Conservation (phyloP, 2,888 invertebrate species). For the Hybos culiciformis region DNA sequence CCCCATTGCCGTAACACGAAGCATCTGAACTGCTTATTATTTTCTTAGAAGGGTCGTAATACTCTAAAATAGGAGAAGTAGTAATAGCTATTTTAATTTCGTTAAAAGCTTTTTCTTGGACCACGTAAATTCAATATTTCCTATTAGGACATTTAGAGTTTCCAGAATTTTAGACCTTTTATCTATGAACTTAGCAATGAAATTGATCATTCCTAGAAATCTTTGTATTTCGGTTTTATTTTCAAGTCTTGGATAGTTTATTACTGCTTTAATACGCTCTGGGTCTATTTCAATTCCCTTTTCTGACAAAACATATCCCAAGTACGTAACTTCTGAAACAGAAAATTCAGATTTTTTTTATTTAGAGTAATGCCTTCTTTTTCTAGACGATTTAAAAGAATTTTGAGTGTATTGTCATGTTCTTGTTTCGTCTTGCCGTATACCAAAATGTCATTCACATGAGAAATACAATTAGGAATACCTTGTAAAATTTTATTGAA, state of each 20-base stretch:
- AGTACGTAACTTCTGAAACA: background rate
- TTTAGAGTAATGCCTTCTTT: slow-evolving; percentile 8
- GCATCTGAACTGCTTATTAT: slow-evolving; percentile 6
- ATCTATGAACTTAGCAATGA: slow-evolving; percentile 3
- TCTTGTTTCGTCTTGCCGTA: slow-evolving; percentile 3
- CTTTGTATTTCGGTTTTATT: slow-evolving; percentile 7
- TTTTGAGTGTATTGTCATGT: slow-evolving; percentile 4
- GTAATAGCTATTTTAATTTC: no score
- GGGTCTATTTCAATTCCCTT: slow-evolving; percentile 5
- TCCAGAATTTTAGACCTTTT: no score
- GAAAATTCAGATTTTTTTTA: no score
- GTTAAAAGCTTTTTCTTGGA: no score
- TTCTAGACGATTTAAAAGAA: slow-evolving; percentile 2
- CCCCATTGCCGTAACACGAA: background rate
- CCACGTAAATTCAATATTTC: no score
- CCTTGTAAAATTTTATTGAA: slow-evolving; percentile 5
- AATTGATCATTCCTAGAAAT: slow-evolving; percentile 10
- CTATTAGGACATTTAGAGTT: no score
- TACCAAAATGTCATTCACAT: slow-evolving; percentile 6
- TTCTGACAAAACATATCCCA: slow-evolving; percentile 5
- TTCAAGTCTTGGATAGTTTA: slow-evolving; percentile 3
- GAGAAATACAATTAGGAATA: slow-evolving; percentile 5
- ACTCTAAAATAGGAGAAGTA: no score
- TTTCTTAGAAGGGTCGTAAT: slow-evolving; percentile 2
- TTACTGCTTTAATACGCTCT: slow-evolving; percentile 1